Evolutionary conservation across 2,113 vertebrate species (phyloP).

Genomic region (Corythornis madagascariensis): DNA sequence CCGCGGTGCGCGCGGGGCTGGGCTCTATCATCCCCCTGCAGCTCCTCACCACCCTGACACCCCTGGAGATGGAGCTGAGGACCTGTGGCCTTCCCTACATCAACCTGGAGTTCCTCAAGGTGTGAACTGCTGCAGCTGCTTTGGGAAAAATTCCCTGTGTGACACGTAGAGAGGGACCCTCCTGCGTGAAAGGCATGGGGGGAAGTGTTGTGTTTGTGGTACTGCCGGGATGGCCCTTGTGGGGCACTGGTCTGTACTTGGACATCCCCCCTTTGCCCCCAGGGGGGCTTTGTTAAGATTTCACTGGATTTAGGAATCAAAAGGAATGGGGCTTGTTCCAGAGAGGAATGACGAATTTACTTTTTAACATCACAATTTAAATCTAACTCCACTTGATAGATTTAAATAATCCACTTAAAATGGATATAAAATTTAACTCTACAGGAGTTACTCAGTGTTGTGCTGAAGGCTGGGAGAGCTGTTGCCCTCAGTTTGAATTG

Average conservation of each 20-base stretch:
- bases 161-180: neutral
- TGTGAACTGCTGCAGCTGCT: neutral
- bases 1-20: constrained; percentile 88
- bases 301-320: neutral
- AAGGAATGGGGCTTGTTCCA: neutral
- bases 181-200: neutral
- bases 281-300: neutral
- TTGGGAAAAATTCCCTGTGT: neutral
- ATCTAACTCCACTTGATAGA: neutral
- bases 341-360: neutral
- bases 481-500: neutral
- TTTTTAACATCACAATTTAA: neutral
- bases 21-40: constrained; percentile 95
- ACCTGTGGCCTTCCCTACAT: constrained; percentile 95
- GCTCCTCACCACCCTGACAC: constrained; percentile 90
- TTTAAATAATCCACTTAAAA: neutral
- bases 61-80: constrained; percentile 92
- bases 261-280: neutral
- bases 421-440: neutral
- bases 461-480: neutral
- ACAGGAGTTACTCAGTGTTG: neutral
- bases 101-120: constrained; percentile 98
- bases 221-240: neutral
- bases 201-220: neutral
- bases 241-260: neutral